Evolutionary conservation across 2,113 vertebrate species (phyloP), one percentile per base, ranked within the genome.

Genomic region (Narcine bancroftii): DNA sequence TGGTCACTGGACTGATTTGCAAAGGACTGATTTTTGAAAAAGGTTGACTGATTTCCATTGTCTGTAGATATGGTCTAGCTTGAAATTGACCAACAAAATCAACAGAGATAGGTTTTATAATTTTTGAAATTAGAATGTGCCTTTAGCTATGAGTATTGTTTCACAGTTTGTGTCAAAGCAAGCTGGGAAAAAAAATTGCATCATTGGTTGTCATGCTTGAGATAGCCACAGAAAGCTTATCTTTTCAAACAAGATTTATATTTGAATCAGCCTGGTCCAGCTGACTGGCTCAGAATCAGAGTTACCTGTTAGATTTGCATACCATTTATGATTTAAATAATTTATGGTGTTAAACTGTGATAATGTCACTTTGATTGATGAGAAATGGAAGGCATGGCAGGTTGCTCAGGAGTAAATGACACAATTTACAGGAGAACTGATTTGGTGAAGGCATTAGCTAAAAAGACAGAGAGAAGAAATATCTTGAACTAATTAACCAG

Each of bases 361-460:
- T 95, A 94, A 94, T 92, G 94, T 95, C 94, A 93, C 85, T 13
- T 72, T 94, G 94, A 94, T 92, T 94, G 95, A 95, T 92, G 93
- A 93, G 92, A 73, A 89, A 94, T 93, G 93, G 81, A 93, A 92
- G 93, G 93, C 81, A 42, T 76, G 93, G 92, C 92, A 92, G 93
- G 92, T 93, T 93, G 93, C 85, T 92, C 65, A 93, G 50, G 91
- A 89, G 93, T 93, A 92, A 92, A 73, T 53, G 92, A 92, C 93
- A 92, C 93, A 76, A 36, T 89, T 94, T 93, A 92, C 56, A 36
- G 29, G 93, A 93, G 81, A 79, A 92, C 45, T 92, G n/a, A 60
- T 93, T 92, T 95, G 66, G 1, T 93, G 93, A 93, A 93, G 93
- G 87, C 75, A 36, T 89, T 93, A 93, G 93, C 94, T 93, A 93